phyloP scores from a whole-genome alignment of 2,888 invertebrate species.

The Acleris laterana region DNA sequence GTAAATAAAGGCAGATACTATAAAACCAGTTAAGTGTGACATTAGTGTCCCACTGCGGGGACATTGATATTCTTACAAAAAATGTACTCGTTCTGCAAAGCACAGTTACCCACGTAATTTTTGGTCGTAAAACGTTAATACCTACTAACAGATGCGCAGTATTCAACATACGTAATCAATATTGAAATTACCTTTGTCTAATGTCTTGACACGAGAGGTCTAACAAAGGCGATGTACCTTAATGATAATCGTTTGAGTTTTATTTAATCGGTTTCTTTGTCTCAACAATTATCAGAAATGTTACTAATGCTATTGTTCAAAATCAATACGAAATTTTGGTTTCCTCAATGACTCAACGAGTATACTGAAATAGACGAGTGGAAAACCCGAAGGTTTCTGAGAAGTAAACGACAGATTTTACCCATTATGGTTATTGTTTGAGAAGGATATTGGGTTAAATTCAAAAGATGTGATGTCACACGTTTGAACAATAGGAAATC shows the following conservation, averaged over 20 bases:
- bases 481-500: constrained; percentile 52
- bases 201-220: not conserved
- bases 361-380: constrained; percentile 26
- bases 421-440: constrained; percentile 19
- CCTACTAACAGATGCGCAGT: not conserved
- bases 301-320: constrained; percentile 36
- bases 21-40: too few relatives aligned
- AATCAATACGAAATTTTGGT: constrained; percentile 26
- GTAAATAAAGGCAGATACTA: too few relatives aligned
- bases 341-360: constrained; percentile 24
- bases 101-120: too few relatives aligned
- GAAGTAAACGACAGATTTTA: constrained; percentile 29
- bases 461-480: constrained; percentile 45
- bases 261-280: constrained; percentile 23
- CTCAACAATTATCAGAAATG: constrained; percentile 12
- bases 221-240: constrained; percentile 17
- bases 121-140: too few relatives aligned
- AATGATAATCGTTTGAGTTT: constrained; percentile 13
- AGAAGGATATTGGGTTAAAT: constrained; percentile 32
- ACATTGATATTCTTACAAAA: too few relatives aligned
- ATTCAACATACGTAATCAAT: not conserved
- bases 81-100: too few relatives aligned
- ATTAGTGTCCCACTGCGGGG: too few relatives aligned
- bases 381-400: constrained; percentile 19
- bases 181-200: not conserved